Evolutionary conservation across 2,797 vertebrate species (phyloP).

Genomic region (Falco naumanni): DNA sequence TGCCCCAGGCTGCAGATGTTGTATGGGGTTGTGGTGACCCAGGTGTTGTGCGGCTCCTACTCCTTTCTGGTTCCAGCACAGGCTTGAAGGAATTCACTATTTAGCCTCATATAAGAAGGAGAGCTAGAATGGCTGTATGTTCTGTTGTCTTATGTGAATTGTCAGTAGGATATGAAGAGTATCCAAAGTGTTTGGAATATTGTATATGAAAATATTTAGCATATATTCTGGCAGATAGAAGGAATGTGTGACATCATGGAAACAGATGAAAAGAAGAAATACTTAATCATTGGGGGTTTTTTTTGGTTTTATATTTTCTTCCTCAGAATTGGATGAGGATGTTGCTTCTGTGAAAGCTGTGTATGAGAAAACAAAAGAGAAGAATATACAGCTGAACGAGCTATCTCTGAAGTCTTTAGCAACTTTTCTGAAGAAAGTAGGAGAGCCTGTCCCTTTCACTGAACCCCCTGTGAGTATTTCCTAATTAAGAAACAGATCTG

Average conservation of each 20-base stretch:
- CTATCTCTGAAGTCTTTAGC: constrained; percentile 89
- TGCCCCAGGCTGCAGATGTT: no score
- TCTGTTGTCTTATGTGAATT: background rate
- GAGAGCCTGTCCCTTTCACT: constrained; percentile 84
- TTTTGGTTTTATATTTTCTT: background rate
- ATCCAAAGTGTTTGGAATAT: background rate
- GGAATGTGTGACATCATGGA: background rate
- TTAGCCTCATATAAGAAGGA: background rate
- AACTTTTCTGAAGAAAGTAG: constrained; percentile 80
- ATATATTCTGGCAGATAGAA: background rate
- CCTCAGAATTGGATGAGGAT: constrained; percentile 83
- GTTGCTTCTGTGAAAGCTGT: constrained; percentile 83
- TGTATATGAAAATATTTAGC: background rate
- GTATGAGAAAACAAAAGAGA: constrained; percentile 79
- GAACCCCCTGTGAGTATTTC: constrained; percentile 92
- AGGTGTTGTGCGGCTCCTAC: background rate
- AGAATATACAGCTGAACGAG: constrained; percentile 78
- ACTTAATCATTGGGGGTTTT: background rate
- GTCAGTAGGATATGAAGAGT: background rate
- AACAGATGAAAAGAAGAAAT: background rate
- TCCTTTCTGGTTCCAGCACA: background rate
- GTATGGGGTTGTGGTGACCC: no score
- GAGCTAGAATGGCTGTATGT: background rate
- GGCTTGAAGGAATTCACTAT: background rate
- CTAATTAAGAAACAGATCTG: constrained; percentile 63